These are phyloP conservation scores for Drosophila engyochracea DNA, from an alignment of 2,888 invertebrate genomes.

Conservation along the genomic window DNA sequence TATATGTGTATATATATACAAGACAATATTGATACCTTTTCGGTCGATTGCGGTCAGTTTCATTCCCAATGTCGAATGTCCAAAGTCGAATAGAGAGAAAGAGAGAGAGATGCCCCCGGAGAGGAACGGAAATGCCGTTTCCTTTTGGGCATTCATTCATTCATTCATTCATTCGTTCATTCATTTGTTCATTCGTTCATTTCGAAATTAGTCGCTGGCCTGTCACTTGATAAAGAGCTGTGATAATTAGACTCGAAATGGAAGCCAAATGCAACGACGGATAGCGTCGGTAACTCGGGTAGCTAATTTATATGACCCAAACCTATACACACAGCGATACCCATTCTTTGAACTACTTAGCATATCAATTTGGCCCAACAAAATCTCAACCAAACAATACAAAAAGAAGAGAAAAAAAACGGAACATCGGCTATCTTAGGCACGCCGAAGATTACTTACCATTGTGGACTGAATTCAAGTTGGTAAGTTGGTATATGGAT, in stretches of 20 bases:
- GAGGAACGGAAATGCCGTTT: conserved; percentile 54
- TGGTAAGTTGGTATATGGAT: too few species aligned
- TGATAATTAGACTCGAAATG: conserved; percentile 70
- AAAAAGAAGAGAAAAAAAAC: conserved; percentile 23
- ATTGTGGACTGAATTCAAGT: background rate
- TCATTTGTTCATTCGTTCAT: conserved; percentile 15
- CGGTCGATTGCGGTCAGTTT: conserved; percentile 6
- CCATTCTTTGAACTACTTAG: conserved; percentile 56
- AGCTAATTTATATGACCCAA: conserved; percentile 57
- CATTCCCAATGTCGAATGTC: conserved; percentile 25
- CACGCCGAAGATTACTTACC: background rate
- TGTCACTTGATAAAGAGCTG: conserved; percentile 71
- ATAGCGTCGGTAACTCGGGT: conserved; percentile 40
- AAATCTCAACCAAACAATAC: conserved; percentile 19
- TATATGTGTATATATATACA: background rate
- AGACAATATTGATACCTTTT: conserved; percentile 22
- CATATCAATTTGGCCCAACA: conserved; percentile 67
- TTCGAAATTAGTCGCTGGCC: conserved; percentile 63
- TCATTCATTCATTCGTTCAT: background rate
- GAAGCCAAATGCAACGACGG: conserved; percentile 31
- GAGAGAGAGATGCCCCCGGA: background rate
- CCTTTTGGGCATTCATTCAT: conserved; percentile 21
- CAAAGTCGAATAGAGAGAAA: background rate
- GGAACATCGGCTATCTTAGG: background rate
- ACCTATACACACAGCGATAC: background rate